These are phyloP conservation scores for Ricordea florida DNA, from an alignment of 92 coral and sea anemone species.

Conservation along the genomic window DNA sequence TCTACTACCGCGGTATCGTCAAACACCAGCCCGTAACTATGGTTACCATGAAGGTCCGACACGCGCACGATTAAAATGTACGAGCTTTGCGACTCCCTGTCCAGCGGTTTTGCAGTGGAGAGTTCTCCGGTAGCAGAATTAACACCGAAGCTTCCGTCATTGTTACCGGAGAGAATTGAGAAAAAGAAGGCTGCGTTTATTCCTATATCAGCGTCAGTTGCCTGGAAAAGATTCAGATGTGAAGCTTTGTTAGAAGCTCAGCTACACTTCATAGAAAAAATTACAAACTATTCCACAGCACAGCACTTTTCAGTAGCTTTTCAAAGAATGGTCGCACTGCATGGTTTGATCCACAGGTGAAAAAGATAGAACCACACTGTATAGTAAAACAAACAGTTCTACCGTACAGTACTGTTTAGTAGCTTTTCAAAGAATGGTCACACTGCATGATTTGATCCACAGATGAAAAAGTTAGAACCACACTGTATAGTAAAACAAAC, in stretches of 20 bases:
- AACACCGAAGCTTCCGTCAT: constrained; percentile 65
- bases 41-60: constrained; percentile 86
- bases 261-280: too few species aligned
- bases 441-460: too few species aligned
- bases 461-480: too few species aligned
- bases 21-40: constrained; percentile 72
- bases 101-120: constrained; percentile 73
- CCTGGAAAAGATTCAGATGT: constrained; percentile 63
- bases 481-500: too few species aligned
- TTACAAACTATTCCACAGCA: too few species aligned
- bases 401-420: too few species aligned
- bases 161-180: constrained; percentile 76
- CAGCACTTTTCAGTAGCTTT: too few species aligned
- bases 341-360: too few species aligned
- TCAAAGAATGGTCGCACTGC: background rate
- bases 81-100: constrained; percentile 61
- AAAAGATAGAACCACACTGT: too few species aligned
- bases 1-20: constrained; percentile 83
- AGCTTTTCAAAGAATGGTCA: too few species aligned
- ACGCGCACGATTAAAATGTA: constrained; percentile 76
- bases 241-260: too few species aligned
- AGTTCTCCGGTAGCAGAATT: constrained; percentile 72
- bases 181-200: constrained; percentile 77
- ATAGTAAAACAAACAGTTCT: too few species aligned
- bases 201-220: constrained; percentile 85